phyloP scores from a whole-genome alignment of 2,797 vertebrate genomes.

The Enteromius argenteus region DNA sequence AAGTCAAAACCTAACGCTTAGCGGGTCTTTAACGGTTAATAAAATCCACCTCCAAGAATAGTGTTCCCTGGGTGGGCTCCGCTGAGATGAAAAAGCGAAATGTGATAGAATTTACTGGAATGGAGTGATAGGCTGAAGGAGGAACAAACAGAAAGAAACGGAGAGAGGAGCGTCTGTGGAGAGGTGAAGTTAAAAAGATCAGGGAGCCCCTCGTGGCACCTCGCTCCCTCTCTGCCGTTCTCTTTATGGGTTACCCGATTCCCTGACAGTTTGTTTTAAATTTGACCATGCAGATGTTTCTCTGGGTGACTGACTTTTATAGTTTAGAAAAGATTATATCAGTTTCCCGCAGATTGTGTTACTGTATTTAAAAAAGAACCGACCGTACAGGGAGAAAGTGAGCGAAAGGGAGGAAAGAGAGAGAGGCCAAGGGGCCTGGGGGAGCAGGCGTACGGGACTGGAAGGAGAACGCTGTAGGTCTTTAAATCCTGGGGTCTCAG shows the following conservation, averaged over 20 bases:
- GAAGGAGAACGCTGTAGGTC: constrained; percentile 71
- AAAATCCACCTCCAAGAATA: constrained; percentile 56
- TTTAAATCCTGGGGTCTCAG: constrained; percentile 84
- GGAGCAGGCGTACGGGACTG: constrained; percentile 38
- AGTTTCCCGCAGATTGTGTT: constrained; percentile 97
- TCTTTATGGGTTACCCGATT: constrained; percentile 86
- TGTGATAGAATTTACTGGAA: constrained; percentile 66
- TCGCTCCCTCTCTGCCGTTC: constrained; percentile 27
- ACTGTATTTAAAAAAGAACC: constrained; percentile 90
- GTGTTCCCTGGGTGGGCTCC: constrained; percentile 51
- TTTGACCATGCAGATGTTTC: constrained; percentile 97
- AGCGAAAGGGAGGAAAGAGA: constrained; percentile 40
- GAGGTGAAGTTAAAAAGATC: constrained; percentile 57
- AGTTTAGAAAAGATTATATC: constrained; percentile 99
- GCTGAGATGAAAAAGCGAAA: constrained; percentile 42
- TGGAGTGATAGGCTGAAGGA: constrained; percentile 50
- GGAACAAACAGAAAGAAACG: constrained; percentile 52
- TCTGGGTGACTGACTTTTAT: constrained; percentile 98
- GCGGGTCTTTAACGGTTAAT: constrained; percentile 62
- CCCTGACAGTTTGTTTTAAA: constrained; percentile 97
- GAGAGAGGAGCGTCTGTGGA: constrained; percentile 41
- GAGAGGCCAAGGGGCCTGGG: constrained; percentile 54
- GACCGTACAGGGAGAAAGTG: constrained; percentile 45
- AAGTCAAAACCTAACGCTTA: constrained; percentile 54
- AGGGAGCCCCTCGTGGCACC: constrained; percentile 60